Percentiles rank a stretch among this genome's conserved stretches.
phyloP scores from a whole-genome alignment of 2,113 vertebrate species.

The Pycnonotus jocosus region DNA sequence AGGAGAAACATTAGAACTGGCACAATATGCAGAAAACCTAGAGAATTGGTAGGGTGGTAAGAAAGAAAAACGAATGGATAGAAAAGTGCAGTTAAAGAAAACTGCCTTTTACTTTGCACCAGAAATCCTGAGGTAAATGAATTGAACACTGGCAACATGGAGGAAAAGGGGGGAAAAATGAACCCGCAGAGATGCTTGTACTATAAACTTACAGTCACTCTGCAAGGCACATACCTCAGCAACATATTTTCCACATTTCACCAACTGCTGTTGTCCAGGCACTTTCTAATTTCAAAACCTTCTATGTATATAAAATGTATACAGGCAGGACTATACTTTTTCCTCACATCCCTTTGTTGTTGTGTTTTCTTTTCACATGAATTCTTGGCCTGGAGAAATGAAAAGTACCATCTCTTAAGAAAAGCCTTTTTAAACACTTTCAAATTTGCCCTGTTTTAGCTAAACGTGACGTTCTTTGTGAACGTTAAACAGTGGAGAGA shows the following conservation, averaged over 20 bases:
- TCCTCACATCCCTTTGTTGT: neutral
- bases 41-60: neutral
- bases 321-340: neutral
- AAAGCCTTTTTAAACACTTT: conserved; percentile 52
- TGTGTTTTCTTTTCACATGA: conserved; percentile 16
- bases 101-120: neutral
- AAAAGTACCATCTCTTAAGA: neutral
- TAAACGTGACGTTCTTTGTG: conserved; percentile 54
- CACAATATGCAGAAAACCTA: neutral
- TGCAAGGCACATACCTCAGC: conserved; percentile 25
- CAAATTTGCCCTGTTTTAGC: conserved; percentile 59
- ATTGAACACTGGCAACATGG: neutral
- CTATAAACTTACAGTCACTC: conserved; percentile 29
- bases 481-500: conserved; percentile 56
- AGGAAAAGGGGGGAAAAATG: neutral
- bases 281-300: conserved; percentile 45
- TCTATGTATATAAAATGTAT: conserved; percentile 34
- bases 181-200: neutral
- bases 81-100: neutral
- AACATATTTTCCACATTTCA: conserved; percentile 48
- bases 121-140: neutral
- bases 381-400: conserved; percentile 25
- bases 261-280: conserved; percentile 10
- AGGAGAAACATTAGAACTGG: neutral
- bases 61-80: neutral